Evolutionary conservation across 2,797 vertebrate genomes (phyloP), one percentile per base, ranked within the genome.

Genomic region (Telmatherina bonti): DNA sequence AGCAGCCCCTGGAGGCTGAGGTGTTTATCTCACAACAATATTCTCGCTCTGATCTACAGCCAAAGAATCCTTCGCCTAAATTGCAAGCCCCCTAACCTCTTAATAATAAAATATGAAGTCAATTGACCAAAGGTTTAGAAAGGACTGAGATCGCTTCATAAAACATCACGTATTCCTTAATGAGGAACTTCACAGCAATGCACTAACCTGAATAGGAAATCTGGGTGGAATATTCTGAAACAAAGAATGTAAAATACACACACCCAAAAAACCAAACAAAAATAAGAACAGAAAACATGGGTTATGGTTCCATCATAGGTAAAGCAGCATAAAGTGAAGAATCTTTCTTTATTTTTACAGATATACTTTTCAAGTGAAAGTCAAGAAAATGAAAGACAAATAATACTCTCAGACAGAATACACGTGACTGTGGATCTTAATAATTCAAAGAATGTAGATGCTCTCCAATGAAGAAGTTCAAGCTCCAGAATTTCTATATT

Each of bases 311-410:
- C 11, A 8, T 35, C 13, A 53, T 1, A 29, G n/a, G n/a, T 49
- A 33, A 56, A 63, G 18, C 33, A 29, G 62, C 54, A 51, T 6
- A 47, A 76, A 68, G 54, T 67, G 8, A 4, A 6, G 29, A 15
- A 59, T 61, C 18, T 16, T 60, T 58, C 3, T 58, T 4, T 27
- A 30, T 64, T 74, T 56, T 71, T 24, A 69, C 43, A 70, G 76
- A 18, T 33, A 43, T 9, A 67, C 20, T 47, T 41, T 36, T 52
- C 26, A 64, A 73, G 51, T 62, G 55, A 74, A 65, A 2, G 15
- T 57, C 38, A 41, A 41, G 38, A 18, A 16, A 2, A 13, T 59
- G 56, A 11, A 65, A 60, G 70, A 54, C 0, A 65, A 67, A 82
- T 67, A 58, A 12, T n/a, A 64, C 30, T 52, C 26, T 41, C 57